These are phyloP conservation scores for Axinella damicornis DNA, from an alignment of 37 sponge, comb jelly and placozoan genomes.

Conservation along the genomic window DNA sequence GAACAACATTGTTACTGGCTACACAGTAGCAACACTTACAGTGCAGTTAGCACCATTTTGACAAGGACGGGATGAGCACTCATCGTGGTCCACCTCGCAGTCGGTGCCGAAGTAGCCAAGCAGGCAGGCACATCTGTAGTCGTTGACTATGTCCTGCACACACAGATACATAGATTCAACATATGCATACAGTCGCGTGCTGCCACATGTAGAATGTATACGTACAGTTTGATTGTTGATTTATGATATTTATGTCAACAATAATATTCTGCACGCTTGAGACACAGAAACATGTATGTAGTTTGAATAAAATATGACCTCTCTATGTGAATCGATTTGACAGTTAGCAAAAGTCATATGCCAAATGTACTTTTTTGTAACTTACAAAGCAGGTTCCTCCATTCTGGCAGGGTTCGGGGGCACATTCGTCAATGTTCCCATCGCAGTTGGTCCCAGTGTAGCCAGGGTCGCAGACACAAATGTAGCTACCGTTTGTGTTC, in stretches of 20 bases:
- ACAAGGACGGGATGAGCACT: conserved; percentile 20
- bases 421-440: conserved; percentile 23
- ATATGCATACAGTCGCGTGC: too few relatives aligned
- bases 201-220: too few relatives aligned
- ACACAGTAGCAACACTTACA: background rate
- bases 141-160: background rate
- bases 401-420: conserved; percentile 41
- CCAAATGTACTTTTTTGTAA: too few relatives aligned
- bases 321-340: too few relatives aligned
- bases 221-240: too few relatives aligned
- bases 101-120: conserved; percentile 53
- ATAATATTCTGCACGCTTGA: too few relatives aligned
- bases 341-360: too few relatives aligned
- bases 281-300: too few relatives aligned
- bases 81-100: conserved; percentile 58
- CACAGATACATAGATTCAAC: too few relatives aligned
- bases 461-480: conserved; percentile 58
- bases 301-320: too few relatives aligned
- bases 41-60: background rate
- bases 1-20: background rate
- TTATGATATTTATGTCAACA: too few relatives aligned
- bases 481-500: background rate
- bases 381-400: conserved; percentile 22
- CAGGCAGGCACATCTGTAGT: background rate
- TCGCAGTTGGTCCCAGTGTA: conserved; percentile 64